Evolutionary conservation across 2,113 vertebrate species (phyloP), one percentile per base, ranked within the genome.

Genomic region (Callorhinus ursinus): DNA sequence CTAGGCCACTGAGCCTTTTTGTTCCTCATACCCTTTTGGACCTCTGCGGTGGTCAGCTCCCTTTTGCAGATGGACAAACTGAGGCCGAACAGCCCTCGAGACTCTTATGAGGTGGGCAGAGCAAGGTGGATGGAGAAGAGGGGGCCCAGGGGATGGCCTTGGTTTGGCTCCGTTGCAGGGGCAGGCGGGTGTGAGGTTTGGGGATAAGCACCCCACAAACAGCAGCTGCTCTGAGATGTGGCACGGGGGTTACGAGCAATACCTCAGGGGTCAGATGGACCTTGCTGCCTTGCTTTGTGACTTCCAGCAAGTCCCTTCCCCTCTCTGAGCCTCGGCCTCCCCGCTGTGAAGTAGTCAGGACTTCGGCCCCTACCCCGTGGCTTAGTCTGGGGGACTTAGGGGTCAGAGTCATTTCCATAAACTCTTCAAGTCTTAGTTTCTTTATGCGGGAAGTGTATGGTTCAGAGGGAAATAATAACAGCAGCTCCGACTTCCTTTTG

Each of bases 281-380:
- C 5, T 51, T 49, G 33, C 80, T 65, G 9, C 91, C 55, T 90
- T 85, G 94, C 65, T 93, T 69, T 87, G 87, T 77, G 76, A 93
- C 72, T 79, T 74, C 65, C 71, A 59, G 79, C 31, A 88, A 49
- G 46, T 81, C 39, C 51, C 42, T 76, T 28, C 46, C n/a, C 57
- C 71, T 93, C 55, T 96, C 55, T 81, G 76, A 90, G 22, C 42
- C 57, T 39, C 57, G 0, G 12, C 15, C 8, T 57, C 49, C 85
- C 36, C 28, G 14, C 67, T 87, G 1, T 46, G 21, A 95, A 57
- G 33, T 51, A 53, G 31, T 82, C 36, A 11, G 33, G 57, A 69
- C 22, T 57, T 24, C 26, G 51, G n/a, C 57, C 36, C 57, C 42
- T 42, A 4, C 31, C 33, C 61, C 21, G 0, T 31, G 46, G 63